Conservation (phyloP, 2,888 invertebrate species). For the Nematopogon swammerdamellus region DNA sequence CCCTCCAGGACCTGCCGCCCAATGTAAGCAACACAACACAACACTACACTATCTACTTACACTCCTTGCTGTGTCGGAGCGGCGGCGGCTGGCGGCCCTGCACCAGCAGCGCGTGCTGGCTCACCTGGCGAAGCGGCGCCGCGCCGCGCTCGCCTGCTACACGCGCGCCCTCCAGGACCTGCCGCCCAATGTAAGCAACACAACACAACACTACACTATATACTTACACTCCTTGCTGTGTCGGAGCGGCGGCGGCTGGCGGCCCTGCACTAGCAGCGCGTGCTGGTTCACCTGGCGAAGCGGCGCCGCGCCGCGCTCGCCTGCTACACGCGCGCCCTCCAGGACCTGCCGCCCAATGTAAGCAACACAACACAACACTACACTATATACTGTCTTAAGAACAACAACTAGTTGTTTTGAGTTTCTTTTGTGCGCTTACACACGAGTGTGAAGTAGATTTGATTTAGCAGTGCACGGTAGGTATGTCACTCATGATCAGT, state of each 20-base stretch:
- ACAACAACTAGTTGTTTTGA: too few relatives aligned
- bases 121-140: conserved; percentile 93
- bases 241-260: conserved; percentile 95
- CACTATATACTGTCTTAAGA: too few relatives aligned
- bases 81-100: conserved; percentile 91
- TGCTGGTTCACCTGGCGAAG: conserved; percentile 91
- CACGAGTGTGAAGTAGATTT: too few relatives aligned
- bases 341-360: conserved; percentile 85
- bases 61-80: conserved; percentile 74
- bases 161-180: conserved; percentile 86
- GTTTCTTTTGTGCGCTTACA: too few relatives aligned
- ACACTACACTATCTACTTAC: too few relatives aligned
- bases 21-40: conserved; percentile 71
- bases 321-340: conserved; percentile 88
- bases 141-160: conserved; percentile 92
- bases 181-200: conserved; percentile 74
- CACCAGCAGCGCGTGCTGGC: conserved; percentile 96
- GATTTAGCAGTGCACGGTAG: too few relatives aligned
- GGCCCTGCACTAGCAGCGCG: conserved; percentile 95
- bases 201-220: too few relatives aligned
- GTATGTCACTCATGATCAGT: too few relatives aligned
- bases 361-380: too few relatives aligned
- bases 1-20: conserved; percentile 83
- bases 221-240: conserved; percentile 32
- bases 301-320: conserved; percentile 93